These are phyloP conservation scores for Pseudomugil tenellus DNA, from an alignment of 2,797 vertebrate genomes.

Conservation along the genomic window DNA sequence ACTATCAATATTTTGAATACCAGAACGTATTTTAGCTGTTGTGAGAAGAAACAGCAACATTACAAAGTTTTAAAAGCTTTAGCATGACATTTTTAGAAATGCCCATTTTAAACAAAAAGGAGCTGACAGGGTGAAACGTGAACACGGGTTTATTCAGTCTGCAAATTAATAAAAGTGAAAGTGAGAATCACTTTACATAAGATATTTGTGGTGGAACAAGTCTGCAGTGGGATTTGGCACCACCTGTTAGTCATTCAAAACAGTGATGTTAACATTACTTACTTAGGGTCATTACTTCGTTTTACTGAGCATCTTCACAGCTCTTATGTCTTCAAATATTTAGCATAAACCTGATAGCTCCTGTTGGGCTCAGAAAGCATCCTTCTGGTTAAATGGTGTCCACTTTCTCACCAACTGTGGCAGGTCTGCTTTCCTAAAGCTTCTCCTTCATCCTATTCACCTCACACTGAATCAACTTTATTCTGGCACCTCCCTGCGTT, in stretches of 20 bases:
- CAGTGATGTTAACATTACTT: background rate
- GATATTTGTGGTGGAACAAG: background rate
- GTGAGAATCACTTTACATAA: slow-evolving; percentile 4
- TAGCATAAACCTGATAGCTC: slow-evolving; percentile 7
- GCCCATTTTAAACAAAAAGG: background rate
- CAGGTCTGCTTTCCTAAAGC: slow-evolving; percentile 47
- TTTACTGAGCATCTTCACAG: background rate
- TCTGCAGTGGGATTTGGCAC: background rate
- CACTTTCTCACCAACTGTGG: slow-evolving; percentile 40
- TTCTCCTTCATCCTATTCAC: slow-evolving; percentile 51
- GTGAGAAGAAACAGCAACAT: background rate
- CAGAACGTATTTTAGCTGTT: background rate
- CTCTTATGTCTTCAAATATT: slow-evolving; percentile 30
- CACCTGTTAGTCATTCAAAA: slow-evolving; percentile 8
- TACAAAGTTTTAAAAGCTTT: background rate
- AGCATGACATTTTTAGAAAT: background rate
- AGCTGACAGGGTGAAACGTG: background rate
- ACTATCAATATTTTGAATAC: background rate
- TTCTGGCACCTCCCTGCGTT: slow-evolving; percentile 67
- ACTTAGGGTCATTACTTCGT: background rate
- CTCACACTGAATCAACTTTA: slow-evolving; percentile 75
- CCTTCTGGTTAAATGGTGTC: slow-evolving; percentile 20
- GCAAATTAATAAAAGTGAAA: background rate
- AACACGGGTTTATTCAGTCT: background rate
- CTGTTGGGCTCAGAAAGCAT: slow-evolving; percentile 10